Conservation (phyloP, 1,140 invertebrate species). For the Vanessa tameamea region DNA sequence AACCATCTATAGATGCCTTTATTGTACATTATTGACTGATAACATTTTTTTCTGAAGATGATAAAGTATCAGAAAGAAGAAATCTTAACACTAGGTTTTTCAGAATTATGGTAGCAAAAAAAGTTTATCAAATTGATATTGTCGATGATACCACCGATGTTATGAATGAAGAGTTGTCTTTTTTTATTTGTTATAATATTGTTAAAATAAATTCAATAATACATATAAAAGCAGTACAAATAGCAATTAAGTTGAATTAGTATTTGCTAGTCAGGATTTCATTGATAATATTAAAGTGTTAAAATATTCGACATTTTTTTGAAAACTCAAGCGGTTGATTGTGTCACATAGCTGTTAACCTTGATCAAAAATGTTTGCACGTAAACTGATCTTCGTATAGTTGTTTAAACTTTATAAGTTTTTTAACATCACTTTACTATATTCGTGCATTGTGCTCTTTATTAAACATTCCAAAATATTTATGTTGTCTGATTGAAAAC, state of each 20-base stretch:
- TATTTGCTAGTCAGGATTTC: constrained; percentile 20
- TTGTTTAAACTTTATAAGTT: no score
- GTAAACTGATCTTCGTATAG: no score
- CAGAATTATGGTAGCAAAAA: no score
- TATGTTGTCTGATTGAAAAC: no score
- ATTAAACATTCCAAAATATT: no score
- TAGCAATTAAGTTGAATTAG: constrained; percentile 14
- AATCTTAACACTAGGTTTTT: not conserved
- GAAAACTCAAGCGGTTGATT: no score
- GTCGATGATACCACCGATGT: not conserved
- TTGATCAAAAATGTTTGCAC: no score
- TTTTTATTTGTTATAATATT: not conserved
- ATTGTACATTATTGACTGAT: not conserved
- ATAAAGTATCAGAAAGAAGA: not conserved
- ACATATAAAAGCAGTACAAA: not conserved
- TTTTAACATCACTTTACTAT: no score
- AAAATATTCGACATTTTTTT: not conserved
- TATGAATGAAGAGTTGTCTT: not conserved
- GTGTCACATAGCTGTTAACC: no score
- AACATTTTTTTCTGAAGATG: not conserved
- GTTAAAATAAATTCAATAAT: not conserved
- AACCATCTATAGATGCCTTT: not conserved
- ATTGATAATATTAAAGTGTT: constrained; percentile 7
- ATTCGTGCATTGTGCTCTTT: no score
- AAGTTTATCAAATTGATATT: not conserved